Base-by-base conservation (phyloP, 2,888 invertebrate species). In the Penaeus monodon region DNA sequence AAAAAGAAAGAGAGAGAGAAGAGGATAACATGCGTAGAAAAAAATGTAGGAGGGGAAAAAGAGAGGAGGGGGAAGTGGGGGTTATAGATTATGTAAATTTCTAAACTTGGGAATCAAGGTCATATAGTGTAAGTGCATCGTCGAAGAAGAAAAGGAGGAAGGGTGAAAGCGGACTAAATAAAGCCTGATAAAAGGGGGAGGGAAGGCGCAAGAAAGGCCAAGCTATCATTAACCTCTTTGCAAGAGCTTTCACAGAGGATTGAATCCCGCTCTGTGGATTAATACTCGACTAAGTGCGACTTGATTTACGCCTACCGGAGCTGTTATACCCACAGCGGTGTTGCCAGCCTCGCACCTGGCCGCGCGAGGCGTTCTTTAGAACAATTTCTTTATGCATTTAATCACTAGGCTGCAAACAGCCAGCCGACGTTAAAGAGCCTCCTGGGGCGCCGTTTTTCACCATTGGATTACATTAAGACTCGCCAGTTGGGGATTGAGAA, bases 221-320 rank as follows among this genome's bases (percentile, higher is more conserved):
- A 82, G 73, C 82, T 74, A 82, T 82, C 82, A 82, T 82, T 82
- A 82, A 82, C 82, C 73, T 82, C 82, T 74, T 63, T 70, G 73
- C 74, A 70, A 49, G 82, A 82, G 82, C 82, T 82, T 82, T 82
- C 82, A 82, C 82, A 82, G 73, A 82, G 82, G 82, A 82, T 82
- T 82, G 82, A 74, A 82, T 82, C 82, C 64, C 74, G 73, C 82
- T 74, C 74, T 82, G 73, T 74, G 82, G 82, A 82, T 82, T 82
- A 82, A 82, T 73, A 82, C 82, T 82, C 82, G 82, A 82, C 82
- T 82, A 82, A 82, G 82, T 82, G 82, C 74, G 82, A 63, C 82
- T 74, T 82, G 82, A 82, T 82, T 82, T 82, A 82, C 82, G 64
- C 73, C 82, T 74, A 33, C 82, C 74, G 64, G 74, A 74, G 82